Evolutionary conservation across 2,888 invertebrate species (phyloP), one percentile per base, ranked within the genome.

Genomic region (Pachliopta kotzebuea): DNA sequence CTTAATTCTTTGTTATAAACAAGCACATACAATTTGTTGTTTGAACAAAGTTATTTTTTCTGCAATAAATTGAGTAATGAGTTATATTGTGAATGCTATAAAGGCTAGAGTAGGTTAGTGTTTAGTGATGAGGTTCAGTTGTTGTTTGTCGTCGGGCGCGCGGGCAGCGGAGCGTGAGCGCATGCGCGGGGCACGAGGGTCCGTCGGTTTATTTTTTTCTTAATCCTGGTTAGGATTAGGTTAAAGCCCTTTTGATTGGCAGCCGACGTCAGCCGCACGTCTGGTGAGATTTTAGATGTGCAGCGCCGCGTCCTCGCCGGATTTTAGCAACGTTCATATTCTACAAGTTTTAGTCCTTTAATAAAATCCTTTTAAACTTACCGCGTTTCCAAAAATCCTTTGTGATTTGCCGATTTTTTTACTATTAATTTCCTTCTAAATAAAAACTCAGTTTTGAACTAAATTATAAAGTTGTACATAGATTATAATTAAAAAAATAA

Each of bases 161-260:
- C 73, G 79, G 77, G 83, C 88, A 84, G 84, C 73, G 88, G 86
- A 83, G 90, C 90, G 78, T 85, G 84, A 85, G 87, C 85, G 87
- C 88, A 87, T 88, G 88, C 80, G 76, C 80, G 81, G 83, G 84
- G 86, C 86, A 81, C 72, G 85, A 86, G 88, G 87, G 87, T 76
- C 80, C 77, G 80, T 79, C 76, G 81, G 86, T 88, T 84, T 86
- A 83, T 90, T 90, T 90, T 90, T 89, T 88, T 83, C 81, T 84
- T 89, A 90, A 90, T 90, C 90, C 90, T 82, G 83, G 83, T 83
- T 84, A 77, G 90, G 90, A 90, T 91, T 90, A 90, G 86, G 84
- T 82, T 83, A 87, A 89, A 89, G 88, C 84, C 86, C 84, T 81
- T 88, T 87, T 52, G 90, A 91, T 86, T 90, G 90, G 90, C 90